Evolutionary conservation across 2,113 vertebrate genomes (phyloP), one percentile per base, ranked within the genome.

Genomic region (Mus pahari): DNA sequence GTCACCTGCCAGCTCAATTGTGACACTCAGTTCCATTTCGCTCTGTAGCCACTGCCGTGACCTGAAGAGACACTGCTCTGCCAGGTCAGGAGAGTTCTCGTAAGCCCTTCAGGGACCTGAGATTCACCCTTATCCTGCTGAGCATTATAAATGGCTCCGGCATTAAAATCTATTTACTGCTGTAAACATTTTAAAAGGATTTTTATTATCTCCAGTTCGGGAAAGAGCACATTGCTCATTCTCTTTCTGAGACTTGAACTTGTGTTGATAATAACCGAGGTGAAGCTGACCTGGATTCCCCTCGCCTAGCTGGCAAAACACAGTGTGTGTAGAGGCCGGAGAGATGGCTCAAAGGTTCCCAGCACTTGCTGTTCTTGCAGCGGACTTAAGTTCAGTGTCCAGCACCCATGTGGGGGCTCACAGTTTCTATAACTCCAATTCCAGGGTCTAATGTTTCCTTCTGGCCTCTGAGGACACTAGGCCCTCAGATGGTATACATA

Each of bases 201-300:
- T 94, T 75, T 77, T 70, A 58, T 92, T 71, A 94, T 88, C 66
- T 92, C 5, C 28, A 92, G 26, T 86, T 94, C 82, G 66, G 45
- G 10, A 26, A 90, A 86, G 58, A 86, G 10, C 64, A 45, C 55
- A 60, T 73, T 84, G 66, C 48, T 94, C 39, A 71, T 94, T 95
- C 75, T 94, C 55, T 45, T 94, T 71, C 92, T 42, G 39, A 90
- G 88, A 92, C 53, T 74, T 74, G 78, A 82, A 70, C 31, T 91
- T 86, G 3, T 31, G n/a, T 79, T 68, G 86, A 55, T 74, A 82
- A 28, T 20, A 70, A 48, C 19, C 28, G 89, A 42, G 26, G 62
- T 50, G 78, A 33, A 82, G 45, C 39, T 79, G 53, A 24, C 75
- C 75, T 86, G 81, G 60, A 77, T 58, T 81, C 42, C 66, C 48